phyloP scores from a whole-genome alignment of 2,888 invertebrate genomes.

The Diplolepis rosae region DNA sequence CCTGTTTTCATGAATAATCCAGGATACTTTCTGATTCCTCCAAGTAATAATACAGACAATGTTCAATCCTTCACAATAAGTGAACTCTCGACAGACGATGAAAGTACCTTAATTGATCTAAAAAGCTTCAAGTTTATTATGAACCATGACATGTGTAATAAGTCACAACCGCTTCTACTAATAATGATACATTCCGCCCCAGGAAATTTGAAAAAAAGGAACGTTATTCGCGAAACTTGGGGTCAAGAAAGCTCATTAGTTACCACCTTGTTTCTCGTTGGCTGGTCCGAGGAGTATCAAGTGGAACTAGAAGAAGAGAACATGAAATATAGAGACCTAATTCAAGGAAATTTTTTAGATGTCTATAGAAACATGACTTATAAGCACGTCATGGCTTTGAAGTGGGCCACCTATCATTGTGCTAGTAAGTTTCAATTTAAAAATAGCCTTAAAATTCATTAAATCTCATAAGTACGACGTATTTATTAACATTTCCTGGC shows the following conservation, averaged over 20 bases:
- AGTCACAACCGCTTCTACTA: slow-evolving; percentile 71
- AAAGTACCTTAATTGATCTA: slow-evolving; percentile 71
- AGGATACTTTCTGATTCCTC: slow-evolving; percentile 36
- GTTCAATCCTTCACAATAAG: slow-evolving; percentile 53
- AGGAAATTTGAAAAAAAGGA: slow-evolving; percentile 71
- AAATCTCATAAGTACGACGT: no score
- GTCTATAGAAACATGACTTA: slow-evolving; percentile 77
- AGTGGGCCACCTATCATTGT: slow-evolving; percentile 75
- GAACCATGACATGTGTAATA: slow-evolving; percentile 77
- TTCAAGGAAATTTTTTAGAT: slow-evolving; percentile 76
- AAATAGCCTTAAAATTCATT: no score
- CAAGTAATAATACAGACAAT: slow-evolving; percentile 40
- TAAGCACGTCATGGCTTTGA: slow-evolving; percentile 77
- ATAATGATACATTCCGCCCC: slow-evolving; percentile 76
- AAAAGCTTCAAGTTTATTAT: slow-evolving; percentile 79
- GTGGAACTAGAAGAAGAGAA: slow-evolving; percentile 68
- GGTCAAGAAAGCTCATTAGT: slow-evolving; percentile 64
- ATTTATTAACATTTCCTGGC: no score
- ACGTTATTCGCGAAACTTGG: slow-evolving; percentile 74
- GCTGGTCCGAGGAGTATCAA: slow-evolving; percentile 66
- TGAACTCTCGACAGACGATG: slow-evolving; percentile 65
- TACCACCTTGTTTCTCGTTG: slow-evolving; percentile 73
- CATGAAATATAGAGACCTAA: slow-evolving; percentile 72
- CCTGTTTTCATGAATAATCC: slow-evolving; percentile 27
- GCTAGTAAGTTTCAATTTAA: slow-evolving; percentile 69